Conservation (phyloP, 2,113 vertebrate genomes). For the Solenodon paradoxus region DNA sequence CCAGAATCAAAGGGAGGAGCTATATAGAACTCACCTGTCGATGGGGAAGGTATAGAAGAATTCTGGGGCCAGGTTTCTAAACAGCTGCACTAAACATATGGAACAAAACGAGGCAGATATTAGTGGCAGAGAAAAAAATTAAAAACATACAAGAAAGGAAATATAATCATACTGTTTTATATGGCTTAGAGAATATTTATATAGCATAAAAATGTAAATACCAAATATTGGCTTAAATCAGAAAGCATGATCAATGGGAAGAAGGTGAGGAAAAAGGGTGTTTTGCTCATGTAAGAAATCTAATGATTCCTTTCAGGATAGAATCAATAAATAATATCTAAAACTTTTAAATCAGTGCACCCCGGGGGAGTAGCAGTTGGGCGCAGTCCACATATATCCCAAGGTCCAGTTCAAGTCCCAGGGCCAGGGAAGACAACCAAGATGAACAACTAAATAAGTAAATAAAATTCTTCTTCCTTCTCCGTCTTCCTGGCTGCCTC, state of each 20-base stretch:
- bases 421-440: too few species aligned
- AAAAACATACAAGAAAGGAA: background rate
- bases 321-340: background rate
- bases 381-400: too few species aligned
- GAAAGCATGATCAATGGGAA: background rate
- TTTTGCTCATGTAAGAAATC: background rate
- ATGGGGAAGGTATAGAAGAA: background rate
- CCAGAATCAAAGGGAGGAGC: background rate
- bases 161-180: background rate
- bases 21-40: background rate
- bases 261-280: background rate
- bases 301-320: background rate
- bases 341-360: too few species aligned
- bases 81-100: background rate
- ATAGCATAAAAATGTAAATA: conserved; percentile 36
- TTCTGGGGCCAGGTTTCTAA: background rate
- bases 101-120: background rate
- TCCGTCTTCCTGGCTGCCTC: too few species aligned
- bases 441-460: too few species aligned
- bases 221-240: background rate
- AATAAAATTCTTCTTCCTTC: too few species aligned
- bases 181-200: conserved; percentile 31
- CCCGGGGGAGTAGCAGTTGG: too few species aligned
- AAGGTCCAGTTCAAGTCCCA: too few species aligned
- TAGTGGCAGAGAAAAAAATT: background rate